Percentiles rank a stretch among this genome's conserved stretches.
Conservation (phyloP, 2,797 vertebrate genomes). For the Pampus argenteus region DNA sequence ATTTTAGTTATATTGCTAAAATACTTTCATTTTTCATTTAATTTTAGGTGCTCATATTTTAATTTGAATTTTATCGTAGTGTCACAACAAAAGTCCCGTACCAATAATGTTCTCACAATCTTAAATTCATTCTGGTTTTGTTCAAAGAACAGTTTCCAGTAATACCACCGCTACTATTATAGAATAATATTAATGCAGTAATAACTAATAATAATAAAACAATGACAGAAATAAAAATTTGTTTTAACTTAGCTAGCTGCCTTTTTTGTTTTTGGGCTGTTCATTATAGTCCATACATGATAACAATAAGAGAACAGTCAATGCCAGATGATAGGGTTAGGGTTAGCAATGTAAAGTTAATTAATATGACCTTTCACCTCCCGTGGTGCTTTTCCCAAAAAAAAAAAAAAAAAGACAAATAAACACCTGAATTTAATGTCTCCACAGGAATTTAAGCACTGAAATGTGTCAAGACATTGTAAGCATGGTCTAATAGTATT, state of each 20-base stretch:
- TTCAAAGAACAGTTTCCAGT: neutral
- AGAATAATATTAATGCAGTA: neutral
- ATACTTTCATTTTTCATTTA: constrained; percentile 8
- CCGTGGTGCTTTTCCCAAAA: constrained; percentile 40
- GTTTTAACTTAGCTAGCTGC: neutral
- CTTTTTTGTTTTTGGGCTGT: neutral
- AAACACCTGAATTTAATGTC: constrained; percentile 1
- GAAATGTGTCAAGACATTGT: neutral
- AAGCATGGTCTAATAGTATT: constrained; percentile 6
- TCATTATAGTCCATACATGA: constrained; percentile 2
- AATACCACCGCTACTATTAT: neutral
- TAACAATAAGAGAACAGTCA: neutral
- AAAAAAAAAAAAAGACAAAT: constrained; percentile 4
- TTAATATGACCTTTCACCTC: neutral
- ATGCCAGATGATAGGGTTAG: constrained; percentile 2
- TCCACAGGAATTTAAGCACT: neutral
- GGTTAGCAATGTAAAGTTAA: constrained; percentile 24
- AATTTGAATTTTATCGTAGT: neutral
- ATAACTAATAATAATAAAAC: neutral
- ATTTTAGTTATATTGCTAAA: constrained; percentile 6
- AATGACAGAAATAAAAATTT: neutral
- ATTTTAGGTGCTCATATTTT: neutral
- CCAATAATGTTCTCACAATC: neutral
- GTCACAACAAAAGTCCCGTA: neutral
- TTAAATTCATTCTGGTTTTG: constrained; percentile 2